Percentiles rank a stretch among this genome's conserved stretches.
Conservation (phyloP, 2,113 vertebrate genomes). For the Nestor notabilis region DNA sequence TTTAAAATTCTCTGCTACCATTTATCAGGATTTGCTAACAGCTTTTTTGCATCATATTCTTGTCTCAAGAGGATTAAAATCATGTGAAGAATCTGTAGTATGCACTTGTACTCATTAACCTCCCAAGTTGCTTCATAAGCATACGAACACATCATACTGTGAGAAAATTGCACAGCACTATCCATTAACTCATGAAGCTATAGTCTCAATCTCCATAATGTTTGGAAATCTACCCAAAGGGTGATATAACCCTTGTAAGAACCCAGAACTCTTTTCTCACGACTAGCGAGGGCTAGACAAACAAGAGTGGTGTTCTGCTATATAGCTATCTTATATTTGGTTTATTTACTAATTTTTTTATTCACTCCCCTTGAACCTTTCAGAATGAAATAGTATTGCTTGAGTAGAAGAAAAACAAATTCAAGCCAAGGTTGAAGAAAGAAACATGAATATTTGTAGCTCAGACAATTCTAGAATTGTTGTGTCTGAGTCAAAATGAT, state of each 20-base stretch:
- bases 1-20: neutral
- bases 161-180: neutral
- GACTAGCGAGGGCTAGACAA: neutral
- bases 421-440: neutral
- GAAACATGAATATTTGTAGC: conserved; percentile 25
- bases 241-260: neutral
- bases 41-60: neutral
- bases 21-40: neutral
- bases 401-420: neutral
- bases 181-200: neutral
- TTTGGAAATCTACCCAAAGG: neutral
- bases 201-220: neutral
- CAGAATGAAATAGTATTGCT: conserved; percentile 14
- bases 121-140: neutral
- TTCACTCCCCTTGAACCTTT: neutral
- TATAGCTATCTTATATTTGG: neutral
- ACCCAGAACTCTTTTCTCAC: conserved; percentile 6
- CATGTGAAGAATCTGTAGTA: neutral
- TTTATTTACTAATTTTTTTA: neutral
- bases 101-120: neutral
- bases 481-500: conserved; percentile 50
- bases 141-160: neutral
- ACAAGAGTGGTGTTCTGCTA: neutral
- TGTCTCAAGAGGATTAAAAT: neutral
- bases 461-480: conserved; percentile 36